Evolutionary conservation across 2,888 invertebrate species (phyloP), one percentile per base, ranked within the genome.

Genomic region (Lymantria dispar): DNA sequence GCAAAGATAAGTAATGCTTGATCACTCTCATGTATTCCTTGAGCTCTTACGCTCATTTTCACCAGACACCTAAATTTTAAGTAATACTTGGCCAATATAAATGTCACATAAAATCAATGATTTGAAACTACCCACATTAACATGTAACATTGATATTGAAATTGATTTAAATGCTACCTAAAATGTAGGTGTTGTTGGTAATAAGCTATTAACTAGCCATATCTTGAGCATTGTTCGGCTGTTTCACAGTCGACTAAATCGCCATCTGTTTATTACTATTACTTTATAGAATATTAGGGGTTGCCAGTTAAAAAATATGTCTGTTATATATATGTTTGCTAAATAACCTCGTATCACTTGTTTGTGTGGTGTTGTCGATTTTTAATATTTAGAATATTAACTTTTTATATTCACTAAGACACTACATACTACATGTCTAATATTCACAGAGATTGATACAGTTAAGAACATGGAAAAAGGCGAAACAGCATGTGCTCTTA

Each of bases 371-470:
- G 90, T 90, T 87, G 87, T 76, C 80, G 78, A 81, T 78, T 14
- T n/a, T 87, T 83, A 76, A 85, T 88, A 87, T 89, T 90, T 90
- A 88, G 89, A 90, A 89, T 88, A 87, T 89, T 83, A 80, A 78
- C 75, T 80, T 83, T 81, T 42, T 29, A 83, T 82, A 58, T 58
- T 65, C 58, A 85, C 12, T 89, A 90, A 88, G 83, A 87, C 88
- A 88, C 90, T 90, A 90, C 88, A 50, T 71, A 72, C 89, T 88
- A 89, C 88, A 22, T 63, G 70, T 74, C 87, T 89, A 88, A 76
- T 90, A 90, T 90, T 90, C 90, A 90, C 90, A 90, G 85, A 85
- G 83, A 85, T 82, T 79, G 85, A 85, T 86, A 85, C 81, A 82
- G 74, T 75, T 64, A 80, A 80, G 74, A 82, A 77, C 71, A 80